Evolutionary conservation across 2,888 invertebrate species (phyloP).

Genomic region (Mycogona germanica): DNA sequence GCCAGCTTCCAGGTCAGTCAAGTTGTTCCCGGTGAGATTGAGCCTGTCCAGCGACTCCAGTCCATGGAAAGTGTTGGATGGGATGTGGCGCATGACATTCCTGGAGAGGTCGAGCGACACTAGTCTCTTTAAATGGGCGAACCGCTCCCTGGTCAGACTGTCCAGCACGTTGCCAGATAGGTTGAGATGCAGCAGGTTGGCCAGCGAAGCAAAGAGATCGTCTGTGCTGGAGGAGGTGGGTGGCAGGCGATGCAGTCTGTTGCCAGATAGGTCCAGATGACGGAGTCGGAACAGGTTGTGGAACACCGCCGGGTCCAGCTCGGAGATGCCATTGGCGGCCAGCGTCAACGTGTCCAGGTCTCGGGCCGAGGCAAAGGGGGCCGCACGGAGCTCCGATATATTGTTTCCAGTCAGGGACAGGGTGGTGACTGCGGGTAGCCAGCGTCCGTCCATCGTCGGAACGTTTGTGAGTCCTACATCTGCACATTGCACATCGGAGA

Average conservation of each 20-base stretch:
- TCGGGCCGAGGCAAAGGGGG: not conserved
- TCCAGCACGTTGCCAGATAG: conserved; percentile 37
- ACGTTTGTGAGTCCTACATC: conserved; percentile 5
- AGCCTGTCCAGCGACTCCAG: not conserved
- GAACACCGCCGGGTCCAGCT: conserved; percentile 26
- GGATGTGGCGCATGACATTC: conserved; percentile 6
- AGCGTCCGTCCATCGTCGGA: not conserved
- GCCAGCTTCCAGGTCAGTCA: not conserved
- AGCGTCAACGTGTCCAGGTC: conserved; percentile 17
- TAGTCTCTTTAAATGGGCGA: conserved; percentile 28
- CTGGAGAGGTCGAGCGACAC: conserved; percentile 27
- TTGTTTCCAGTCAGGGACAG: conserved; percentile 5
- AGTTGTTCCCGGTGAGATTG: not conserved
- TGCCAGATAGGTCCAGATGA: conserved; percentile 29
- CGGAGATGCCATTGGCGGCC: conserved; percentile 25
- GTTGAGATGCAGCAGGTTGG: conserved; percentile 2
- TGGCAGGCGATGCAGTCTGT: conserved; percentile 33
- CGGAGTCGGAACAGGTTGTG: conserved; percentile 25
- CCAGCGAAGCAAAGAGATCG: too few relatives aligned
- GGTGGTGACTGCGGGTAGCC: not conserved
- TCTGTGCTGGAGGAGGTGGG: not conserved
- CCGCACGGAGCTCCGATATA: not conserved
- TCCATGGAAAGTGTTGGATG: conserved; percentile 3
- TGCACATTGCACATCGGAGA: conserved; percentile 12
- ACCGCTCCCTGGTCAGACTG: not conserved